phyloP scores from a whole-genome alignment of 2,888 invertebrate species.

The Hirudinaria manillensis region DNA sequence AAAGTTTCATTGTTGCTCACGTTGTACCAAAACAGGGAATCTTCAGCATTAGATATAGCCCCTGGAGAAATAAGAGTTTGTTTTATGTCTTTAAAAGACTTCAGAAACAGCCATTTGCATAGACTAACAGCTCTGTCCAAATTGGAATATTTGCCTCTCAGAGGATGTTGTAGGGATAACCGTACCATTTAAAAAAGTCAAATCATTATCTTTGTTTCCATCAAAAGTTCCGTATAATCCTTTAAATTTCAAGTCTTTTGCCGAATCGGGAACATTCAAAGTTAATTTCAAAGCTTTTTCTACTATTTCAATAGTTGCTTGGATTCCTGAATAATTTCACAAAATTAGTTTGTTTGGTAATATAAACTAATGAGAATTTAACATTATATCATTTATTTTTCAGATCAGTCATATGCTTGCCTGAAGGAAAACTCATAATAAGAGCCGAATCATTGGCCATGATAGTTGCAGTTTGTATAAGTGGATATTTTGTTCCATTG shows the following conservation, averaged over 20 bases:
- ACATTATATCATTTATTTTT: no score
- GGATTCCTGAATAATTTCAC: not conserved
- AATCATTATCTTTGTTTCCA: constrained; percentile 30
- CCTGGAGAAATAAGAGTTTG: constrained; percentile 13
- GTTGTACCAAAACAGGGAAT: constrained; percentile 28
- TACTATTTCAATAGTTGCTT: not conserved
- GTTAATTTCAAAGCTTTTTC: not conserved
- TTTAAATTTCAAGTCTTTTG: not conserved
- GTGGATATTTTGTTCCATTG: not conserved
- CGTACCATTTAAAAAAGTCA: constrained; percentile 17
- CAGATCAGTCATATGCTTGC: no score
- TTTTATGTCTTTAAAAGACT: not conserved
- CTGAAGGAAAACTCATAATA: constrained; percentile 5
- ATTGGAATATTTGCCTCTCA: constrained; percentile 29
- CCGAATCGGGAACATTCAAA: constrained; percentile 11
- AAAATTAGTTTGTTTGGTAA: not conserved
- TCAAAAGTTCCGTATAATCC: constrained; percentile 30
- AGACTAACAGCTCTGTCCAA: constrained; percentile 24
- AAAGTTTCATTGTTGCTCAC: constrained; percentile 16
- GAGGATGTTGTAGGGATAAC: constrained; percentile 8
- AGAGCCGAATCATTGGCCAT: not conserved
- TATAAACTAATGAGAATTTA: no score
- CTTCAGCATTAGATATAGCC: not conserved
- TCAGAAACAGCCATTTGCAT: not conserved
- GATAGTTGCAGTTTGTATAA: not conserved